Base-by-base conservation (phyloP, 2,797 vertebrate genomes). In the Brachyalestes nurse region DNA sequence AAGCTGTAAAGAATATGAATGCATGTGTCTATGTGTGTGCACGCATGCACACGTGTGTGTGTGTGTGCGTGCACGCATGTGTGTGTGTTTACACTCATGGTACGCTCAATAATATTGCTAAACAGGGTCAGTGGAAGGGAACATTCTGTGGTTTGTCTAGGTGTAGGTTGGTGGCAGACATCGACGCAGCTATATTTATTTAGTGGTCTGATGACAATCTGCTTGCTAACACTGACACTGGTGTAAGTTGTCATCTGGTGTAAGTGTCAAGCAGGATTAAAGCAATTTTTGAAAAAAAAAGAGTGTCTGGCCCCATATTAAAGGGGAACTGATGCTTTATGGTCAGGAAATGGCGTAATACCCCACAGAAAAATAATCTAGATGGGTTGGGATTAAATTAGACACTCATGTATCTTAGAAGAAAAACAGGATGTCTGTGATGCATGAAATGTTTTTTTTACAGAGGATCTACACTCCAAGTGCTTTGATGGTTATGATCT, bases 361-460 rank as follows among this genome's bases (percentile, higher is more conserved):
- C 1, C 38, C 10, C 17, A 58, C 16, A 75, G 7, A 77, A 25
- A 77, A 61, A 49, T 13, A 38, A 74, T 17, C 34, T 8, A 58
- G 40, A 55, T 4, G 17, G 34, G 76, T 80, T 60, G 75, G 45
- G 23, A 61, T 14, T 38, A 64, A 38, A 21, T 57, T 61, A n/a
- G 9, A 61, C 72, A 42, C 12, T 16, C 69, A 8, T 61, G 47
- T 21, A 5, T 13, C 0, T 21, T 1, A 25, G 8, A 62, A 23
- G 38, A 81, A 80, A 82, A 84, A 86, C 85, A 86, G 83, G 83
- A 86, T 75, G 75, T 78, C 57, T 72, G 65, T 81, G 2, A 81
- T 49, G 69, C 38, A 64, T 55, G 47, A 70, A 25, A 8, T 71
- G 51, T 25, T 13, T 25, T 13, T 57, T 72, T 65, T 16, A 42